phyloP scores from a whole-genome alignment of 1,140 invertebrate species.

The Drosophila yakuba region DNA sequence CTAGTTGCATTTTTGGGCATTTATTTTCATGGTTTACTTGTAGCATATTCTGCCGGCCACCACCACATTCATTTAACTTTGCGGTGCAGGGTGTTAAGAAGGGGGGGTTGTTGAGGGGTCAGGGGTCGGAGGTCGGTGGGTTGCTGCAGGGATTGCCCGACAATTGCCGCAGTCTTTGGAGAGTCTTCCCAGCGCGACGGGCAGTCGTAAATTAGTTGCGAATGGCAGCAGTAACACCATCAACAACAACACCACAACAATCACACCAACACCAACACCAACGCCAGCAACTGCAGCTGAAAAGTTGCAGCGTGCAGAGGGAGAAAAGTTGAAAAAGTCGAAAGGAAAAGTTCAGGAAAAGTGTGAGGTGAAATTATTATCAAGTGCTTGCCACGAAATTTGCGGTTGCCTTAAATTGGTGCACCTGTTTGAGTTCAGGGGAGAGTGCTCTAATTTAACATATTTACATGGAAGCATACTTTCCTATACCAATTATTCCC shows the following conservation, averaged over 20 bases:
- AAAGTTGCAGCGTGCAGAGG: constrained; percentile 35
- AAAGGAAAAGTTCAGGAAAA: constrained; percentile 42
- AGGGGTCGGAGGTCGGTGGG: not conserved
- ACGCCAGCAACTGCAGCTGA: constrained; percentile 1
- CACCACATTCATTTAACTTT: constrained; percentile 61
- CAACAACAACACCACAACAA: constrained; percentile 20
- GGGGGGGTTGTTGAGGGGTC: not conserved
- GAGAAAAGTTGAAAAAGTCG: constrained; percentile 59
- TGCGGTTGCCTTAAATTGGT: constrained; percentile 33
- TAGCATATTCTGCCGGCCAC: constrained; percentile 64
- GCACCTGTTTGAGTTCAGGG: constrained; percentile 21
- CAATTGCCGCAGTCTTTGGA: constrained; percentile 75
- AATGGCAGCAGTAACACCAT: constrained; percentile 53
- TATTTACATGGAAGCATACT: not conserved
- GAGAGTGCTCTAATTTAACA: constrained; percentile 9
- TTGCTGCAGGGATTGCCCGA: constrained; percentile 40
- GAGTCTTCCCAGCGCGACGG: constrained; percentile 59
- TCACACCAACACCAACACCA: constrained; percentile 28
- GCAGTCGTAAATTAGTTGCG: constrained; percentile 75
- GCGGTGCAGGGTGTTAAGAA: constrained; percentile 30
- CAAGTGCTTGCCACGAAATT: constrained; percentile 37
- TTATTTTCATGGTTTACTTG: constrained; percentile 74
- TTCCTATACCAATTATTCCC: not conserved
- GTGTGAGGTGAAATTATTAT: constrained; percentile 46
- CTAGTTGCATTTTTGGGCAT: constrained; percentile 52